Conservation (phyloP, 1,140 invertebrate species). For the Lepidotrigona ventralis region DNA sequence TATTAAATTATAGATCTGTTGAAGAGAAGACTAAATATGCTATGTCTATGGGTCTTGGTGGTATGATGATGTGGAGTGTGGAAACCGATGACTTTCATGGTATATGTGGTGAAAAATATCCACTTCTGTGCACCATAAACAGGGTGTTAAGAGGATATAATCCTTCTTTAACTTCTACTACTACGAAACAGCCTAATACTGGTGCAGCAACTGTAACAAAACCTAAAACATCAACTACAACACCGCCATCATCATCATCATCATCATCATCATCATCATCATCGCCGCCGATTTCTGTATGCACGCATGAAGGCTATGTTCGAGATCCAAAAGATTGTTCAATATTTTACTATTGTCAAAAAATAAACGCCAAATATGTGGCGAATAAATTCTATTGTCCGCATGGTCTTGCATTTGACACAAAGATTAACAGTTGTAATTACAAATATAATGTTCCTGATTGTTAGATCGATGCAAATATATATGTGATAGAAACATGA, state of each 20-base stretch:
- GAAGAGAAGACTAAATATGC: conserved; percentile 81
- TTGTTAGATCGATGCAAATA: background rate
- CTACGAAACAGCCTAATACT: conserved; percentile 15
- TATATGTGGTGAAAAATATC: conserved; percentile 82
- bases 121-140: conserved; percentile 82
- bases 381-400: conserved; percentile 27
- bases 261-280: background rate
- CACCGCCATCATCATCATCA: background rate
- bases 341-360: conserved; percentile 64
- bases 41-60: conserved; percentile 80
- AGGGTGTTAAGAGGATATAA: conserved; percentile 64
- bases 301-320: conserved; percentile 62
- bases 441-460: conserved; percentile 14
- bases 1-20: conserved; percentile 75
- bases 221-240: background rate
- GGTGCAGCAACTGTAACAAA: background rate
- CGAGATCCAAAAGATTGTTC: conserved; percentile 59
- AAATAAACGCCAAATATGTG: background rate
- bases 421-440: conserved; percentile 36
- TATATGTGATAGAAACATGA: background rate
- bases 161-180: conserved; percentile 34
- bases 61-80: conserved; percentile 87
- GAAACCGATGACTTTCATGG: conserved; percentile 88
- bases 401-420: conserved; percentile 48
- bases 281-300: conserved; percentile 28